Evolutionary conservation across 2,113 vertebrate genomes (phyloP).

Genomic region (Chiloscyllium plagiosum): DNA sequence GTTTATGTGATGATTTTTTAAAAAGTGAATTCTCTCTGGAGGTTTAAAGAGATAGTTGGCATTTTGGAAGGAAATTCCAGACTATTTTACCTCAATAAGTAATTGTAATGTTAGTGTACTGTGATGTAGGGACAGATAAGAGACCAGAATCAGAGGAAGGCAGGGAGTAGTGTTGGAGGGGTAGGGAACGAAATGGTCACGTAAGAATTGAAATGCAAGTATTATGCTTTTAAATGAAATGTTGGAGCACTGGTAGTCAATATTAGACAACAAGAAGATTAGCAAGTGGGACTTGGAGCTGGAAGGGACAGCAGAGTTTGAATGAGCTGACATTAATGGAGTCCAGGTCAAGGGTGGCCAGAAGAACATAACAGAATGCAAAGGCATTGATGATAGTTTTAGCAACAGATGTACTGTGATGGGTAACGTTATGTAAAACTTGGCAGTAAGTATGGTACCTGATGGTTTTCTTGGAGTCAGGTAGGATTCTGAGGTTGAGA

Average conservation of each 20-base stretch:
- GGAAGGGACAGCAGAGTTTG: not conserved
- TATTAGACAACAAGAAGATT: not conserved
- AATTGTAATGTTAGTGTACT: not conserved
- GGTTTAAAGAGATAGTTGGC: not conserved
- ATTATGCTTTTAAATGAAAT: not conserved
- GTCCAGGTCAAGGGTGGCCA: not conserved
- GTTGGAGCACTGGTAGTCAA: not conserved
- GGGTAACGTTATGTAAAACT: not conserved
- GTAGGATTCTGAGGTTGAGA: not conserved
- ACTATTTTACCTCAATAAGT: not conserved
- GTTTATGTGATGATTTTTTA: not conserved
- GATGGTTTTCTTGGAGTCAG: not conserved
- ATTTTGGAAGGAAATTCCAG: not conserved
- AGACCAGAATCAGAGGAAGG: not conserved
- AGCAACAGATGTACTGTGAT: not conserved
- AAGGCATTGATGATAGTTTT: not conserved
- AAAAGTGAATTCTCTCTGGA: not conserved
- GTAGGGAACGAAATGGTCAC: not conserved
- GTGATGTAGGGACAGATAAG: not conserved
- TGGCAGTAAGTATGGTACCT: not conserved
- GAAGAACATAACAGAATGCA: not conserved
- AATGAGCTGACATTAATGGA: not conserved
- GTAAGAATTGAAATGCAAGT: not conserved
- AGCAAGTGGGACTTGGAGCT: not conserved
- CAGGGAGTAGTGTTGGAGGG: not conserved